phyloP scores from a whole-genome alignment of 1,140 invertebrate species.

The Pseudomyrmex cubaensis region DNA sequence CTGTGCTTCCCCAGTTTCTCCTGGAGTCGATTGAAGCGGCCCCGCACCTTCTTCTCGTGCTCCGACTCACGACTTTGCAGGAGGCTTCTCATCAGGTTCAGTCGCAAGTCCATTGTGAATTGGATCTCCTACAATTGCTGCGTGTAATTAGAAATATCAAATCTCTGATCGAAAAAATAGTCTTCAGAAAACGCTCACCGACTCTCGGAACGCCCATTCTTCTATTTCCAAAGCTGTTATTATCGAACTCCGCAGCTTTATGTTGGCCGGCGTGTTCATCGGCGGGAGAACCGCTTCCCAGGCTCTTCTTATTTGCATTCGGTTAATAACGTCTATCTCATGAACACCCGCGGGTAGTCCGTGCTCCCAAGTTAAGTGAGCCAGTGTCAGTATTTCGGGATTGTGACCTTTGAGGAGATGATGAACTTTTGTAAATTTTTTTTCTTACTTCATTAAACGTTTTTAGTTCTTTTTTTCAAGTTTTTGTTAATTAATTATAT shows the following conservation, averaged over 20 bases:
- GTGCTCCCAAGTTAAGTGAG: slow-evolving; percentile 84
- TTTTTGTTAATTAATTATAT: slow-evolving; percentile 13
- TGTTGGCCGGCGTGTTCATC: slow-evolving; percentile 84
- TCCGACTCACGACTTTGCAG: slow-evolving; percentile 81
- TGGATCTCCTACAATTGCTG: slow-evolving; percentile 86
- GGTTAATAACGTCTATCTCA: slow-evolving; percentile 88
- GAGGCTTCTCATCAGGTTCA: slow-evolving; percentile 85
- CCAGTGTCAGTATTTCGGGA: slow-evolving; percentile 82
- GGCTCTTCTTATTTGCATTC: slow-evolving; percentile 86
- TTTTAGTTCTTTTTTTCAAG: not conserved
- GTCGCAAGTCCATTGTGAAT: slow-evolving; percentile 86
- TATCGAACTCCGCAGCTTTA: slow-evolving; percentile 85
- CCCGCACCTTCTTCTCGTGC: slow-evolving; percentile 82
- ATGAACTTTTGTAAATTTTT: not conserved
- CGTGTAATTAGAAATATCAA: slow-evolving; percentile 18
- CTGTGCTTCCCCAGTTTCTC: slow-evolving; percentile 66
- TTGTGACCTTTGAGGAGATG: slow-evolving; percentile 74
- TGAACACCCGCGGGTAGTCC: slow-evolving; percentile 88
- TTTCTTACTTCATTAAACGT: not conserved
- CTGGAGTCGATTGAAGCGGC: slow-evolving; percentile 72
- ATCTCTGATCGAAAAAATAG: slow-evolving; percentile 47
- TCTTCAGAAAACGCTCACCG: slow-evolving; percentile 83
- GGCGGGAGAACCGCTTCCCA: slow-evolving; percentile 87
- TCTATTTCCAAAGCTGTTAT: slow-evolving; percentile 88
- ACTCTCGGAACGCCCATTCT: slow-evolving; percentile 89